Percentiles rank a stretch among this genome's conserved stretches.
phyloP scores from a whole-genome alignment of 1,140 invertebrate genomes.

The Bombyx mandarina region DNA sequence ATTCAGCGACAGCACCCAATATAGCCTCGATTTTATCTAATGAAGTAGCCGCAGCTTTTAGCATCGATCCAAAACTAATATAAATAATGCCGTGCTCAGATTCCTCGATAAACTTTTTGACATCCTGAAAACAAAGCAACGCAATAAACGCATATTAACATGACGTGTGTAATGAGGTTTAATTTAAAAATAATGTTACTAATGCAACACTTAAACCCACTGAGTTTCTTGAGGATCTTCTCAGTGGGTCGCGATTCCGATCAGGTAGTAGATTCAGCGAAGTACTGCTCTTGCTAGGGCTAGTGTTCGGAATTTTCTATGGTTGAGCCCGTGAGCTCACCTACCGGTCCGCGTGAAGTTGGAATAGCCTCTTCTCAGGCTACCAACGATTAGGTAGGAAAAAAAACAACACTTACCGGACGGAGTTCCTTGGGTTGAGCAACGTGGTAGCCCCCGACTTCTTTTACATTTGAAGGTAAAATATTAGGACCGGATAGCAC shows the following conservation, averaged over 20 bases:
- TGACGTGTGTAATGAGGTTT: too few species aligned
- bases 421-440: conserved; percentile 69
- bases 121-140: conserved; percentile 61
- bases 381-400: too few species aligned
- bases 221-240: too few species aligned
- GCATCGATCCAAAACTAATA: conserved; percentile 80
- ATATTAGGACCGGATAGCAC: conserved; percentile 71
- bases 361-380: too few species aligned
- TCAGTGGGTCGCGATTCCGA: too few species aligned
- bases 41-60: conserved; percentile 74
- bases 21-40: conserved; percentile 73
- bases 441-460: conserved; percentile 78
- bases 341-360: too few species aligned
- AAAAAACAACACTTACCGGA: conserved; percentile 51
- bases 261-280: too few species aligned
- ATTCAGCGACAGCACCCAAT: conserved; percentile 70
- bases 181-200: too few species aligned
- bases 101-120: conserved; percentile 78
- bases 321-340: background rate
- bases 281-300: too few species aligned
- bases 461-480: conserved; percentile 74
- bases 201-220: conserved; percentile 31
- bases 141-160: background rate
- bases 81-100: conserved; percentile 79
- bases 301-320: too few species aligned